Evolutionary conservation across 2,113 vertebrate genomes (phyloP).

Genomic region (Calyptommatus sinebrachiatus): DNA sequence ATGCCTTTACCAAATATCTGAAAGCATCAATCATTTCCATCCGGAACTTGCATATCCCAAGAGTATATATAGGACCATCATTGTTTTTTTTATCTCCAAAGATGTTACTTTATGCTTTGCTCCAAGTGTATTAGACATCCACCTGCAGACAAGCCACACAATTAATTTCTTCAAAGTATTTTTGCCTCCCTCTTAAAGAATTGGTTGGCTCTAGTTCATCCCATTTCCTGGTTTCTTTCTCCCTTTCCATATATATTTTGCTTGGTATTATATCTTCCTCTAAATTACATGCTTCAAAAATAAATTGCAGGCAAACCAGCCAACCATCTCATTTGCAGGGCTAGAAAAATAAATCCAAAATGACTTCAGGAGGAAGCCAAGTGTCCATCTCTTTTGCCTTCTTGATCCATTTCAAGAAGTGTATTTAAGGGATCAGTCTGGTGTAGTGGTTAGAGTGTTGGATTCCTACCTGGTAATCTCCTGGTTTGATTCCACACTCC

Average conservation of each 20-base stretch:
- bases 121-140: slow-evolving; percentile 44
- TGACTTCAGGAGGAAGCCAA: slow-evolving; percentile 26
- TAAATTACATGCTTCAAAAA: slow-evolving; percentile 37
- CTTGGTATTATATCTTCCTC: slow-evolving; percentile 40
- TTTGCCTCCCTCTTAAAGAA: slow-evolving; percentile 15
- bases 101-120: slow-evolving; percentile 41
- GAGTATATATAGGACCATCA: slow-evolving; percentile 17
- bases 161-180: slow-evolving; percentile 68
- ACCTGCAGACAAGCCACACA: slow-evolving; percentile 46
- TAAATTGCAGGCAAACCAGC: slow-evolving; percentile 16
- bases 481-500: no score
- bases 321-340: not conserved
- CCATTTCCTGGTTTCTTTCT: slow-evolving; percentile 44
- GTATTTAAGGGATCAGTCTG: no score
- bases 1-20: not conserved
- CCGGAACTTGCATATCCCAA: slow-evolving; percentile 13
- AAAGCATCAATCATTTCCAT: slow-evolving; percentile 17
- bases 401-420: not conserved
- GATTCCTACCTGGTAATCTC: no score
- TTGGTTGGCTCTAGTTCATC: slow-evolving; percentile 54
- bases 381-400: slow-evolving; percentile 19
- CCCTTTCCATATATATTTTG: slow-evolving; percentile 31
- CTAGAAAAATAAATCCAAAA: slow-evolving; percentile 21
- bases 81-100: slow-evolving; percentile 51
- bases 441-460: no score